Conservation (phyloP, 2,888 invertebrate species). For the Acleris sparsana region DNA sequence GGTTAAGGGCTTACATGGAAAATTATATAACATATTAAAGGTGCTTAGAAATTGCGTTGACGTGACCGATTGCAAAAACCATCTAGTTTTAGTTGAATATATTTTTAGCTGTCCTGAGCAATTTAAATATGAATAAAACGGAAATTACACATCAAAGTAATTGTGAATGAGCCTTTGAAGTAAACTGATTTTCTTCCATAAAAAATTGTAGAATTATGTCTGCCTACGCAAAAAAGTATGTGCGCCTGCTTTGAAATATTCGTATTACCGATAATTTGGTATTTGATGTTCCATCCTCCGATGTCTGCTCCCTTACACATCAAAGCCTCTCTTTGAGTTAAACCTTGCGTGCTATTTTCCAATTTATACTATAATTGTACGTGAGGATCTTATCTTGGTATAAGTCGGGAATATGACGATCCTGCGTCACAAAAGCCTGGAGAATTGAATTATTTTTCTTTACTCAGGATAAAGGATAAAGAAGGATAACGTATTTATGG, state of each 20-base stretch:
- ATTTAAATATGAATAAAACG: neutral
- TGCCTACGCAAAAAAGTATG: neutral
- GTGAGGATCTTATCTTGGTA: constrained; percentile 19
- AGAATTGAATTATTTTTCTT: constrained; percentile 29
- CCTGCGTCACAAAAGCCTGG: constrained; percentile 23
- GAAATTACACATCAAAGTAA: neutral
- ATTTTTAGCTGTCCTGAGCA: neutral
- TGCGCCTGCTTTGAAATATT: constrained; percentile 11
- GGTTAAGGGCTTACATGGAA: constrained; percentile 43
- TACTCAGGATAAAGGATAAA: neutral
- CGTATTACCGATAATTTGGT: constrained; percentile 21
- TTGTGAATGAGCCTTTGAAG: neutral
- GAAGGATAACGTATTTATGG: constrained; percentile 23
- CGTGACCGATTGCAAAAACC: constrained; percentile 14
- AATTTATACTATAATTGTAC: constrained; percentile 35
- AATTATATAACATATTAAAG: constrained; percentile 12
- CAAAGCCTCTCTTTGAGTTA: constrained; percentile 28
- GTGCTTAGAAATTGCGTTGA: constrained; percentile 5
- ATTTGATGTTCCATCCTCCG: constrained; percentile 28
- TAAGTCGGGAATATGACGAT: constrained; percentile 24
- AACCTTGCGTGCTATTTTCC: constrained; percentile 35
- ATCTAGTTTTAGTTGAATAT: neutral
- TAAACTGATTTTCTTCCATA: no score
- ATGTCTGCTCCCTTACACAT: constrained; percentile 24
- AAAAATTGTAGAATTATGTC: no score